A percentile compares a stretch with the other conserved stretches of the same genome.
These are phyloP conservation scores for Diachrysia chrysitis DNA, from an alignment of 2,888 invertebrate species.

Conservation along the genomic window DNA sequence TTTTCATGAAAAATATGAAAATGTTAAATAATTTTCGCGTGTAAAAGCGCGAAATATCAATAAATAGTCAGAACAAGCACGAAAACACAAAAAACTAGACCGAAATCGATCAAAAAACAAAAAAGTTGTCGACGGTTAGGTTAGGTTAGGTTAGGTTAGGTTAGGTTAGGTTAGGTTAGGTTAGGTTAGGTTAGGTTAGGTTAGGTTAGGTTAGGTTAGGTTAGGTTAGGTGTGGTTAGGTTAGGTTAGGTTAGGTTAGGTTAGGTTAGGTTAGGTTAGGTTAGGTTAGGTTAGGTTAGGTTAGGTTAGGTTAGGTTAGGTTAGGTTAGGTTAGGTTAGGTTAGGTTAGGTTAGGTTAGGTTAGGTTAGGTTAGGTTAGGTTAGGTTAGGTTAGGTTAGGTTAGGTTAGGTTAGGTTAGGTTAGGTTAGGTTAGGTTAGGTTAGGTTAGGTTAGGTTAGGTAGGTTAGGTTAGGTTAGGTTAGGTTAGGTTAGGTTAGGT, in stretches of 20 bases:
- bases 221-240: conserved; percentile 8
- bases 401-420: conserved; percentile 46
- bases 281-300: conserved; percentile 13
- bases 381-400: conserved; percentile 23
- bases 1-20: no score
- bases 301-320: no score
- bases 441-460: no score
- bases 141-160: conserved; percentile 31
- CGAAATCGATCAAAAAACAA: no score
- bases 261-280: conserved; percentile 32
- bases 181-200: conserved; percentile 8
- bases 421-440: conserved; percentile 44
- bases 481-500: conserved; percentile 36
- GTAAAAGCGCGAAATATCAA: no score
- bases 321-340: conserved; percentile 20
- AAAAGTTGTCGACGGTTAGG: no score
- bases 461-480: conserved; percentile 31
- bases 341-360: conserved; percentile 37
- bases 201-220: conserved; percentile 18
- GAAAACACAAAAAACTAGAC: no score
- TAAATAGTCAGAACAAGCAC: no score
- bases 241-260: conserved; percentile 28
- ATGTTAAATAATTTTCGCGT: no score
- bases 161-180: conserved; percentile 23
- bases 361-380: conserved; percentile 34